Conservation (phyloP, 2,797 vertebrate genomes). For the Sus cebifrons region DNA sequence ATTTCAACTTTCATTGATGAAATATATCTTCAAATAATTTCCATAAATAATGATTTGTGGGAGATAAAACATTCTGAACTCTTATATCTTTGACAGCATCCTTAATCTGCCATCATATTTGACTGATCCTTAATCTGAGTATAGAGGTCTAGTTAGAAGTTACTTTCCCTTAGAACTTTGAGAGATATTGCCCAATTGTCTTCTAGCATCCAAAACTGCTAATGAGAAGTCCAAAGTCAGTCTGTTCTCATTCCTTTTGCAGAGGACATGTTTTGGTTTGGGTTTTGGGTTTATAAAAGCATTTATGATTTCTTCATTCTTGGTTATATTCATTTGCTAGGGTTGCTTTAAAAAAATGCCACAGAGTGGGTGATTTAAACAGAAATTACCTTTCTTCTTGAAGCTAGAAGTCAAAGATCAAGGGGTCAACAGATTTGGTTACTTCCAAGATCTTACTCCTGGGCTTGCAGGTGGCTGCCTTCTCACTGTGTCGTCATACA, state of each 20-base stretch:
- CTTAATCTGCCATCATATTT: conserved; percentile 43
- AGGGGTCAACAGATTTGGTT: not conserved
- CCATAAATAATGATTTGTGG: not conserved
- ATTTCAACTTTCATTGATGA: not conserved
- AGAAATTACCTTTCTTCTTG: conserved; percentile 19
- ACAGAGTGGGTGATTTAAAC: not conserved
- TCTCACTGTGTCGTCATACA: not conserved
- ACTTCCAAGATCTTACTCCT: not conserved
- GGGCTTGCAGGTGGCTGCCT: not conserved
- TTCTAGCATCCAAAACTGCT: not conserved
- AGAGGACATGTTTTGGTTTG: not conserved
- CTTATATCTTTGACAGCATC: not conserved
- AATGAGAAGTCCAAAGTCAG: not conserved
- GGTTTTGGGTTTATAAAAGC: not conserved
- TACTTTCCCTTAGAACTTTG: not conserved
- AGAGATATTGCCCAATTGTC: not conserved
- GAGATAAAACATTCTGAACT: conserved; percentile 34
- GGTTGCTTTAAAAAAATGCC: not conserved
- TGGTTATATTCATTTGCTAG: not conserved
- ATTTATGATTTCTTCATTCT: not conserved
- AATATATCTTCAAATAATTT: not conserved
- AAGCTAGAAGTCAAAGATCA: not conserved
- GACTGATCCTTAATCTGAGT: conserved; percentile 2
- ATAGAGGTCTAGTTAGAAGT: conserved; percentile 16
- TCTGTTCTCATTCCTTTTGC: not conserved